Conservation (phyloP, 2,888 invertebrate species). For the Meghimatium bilineatum region DNA sequence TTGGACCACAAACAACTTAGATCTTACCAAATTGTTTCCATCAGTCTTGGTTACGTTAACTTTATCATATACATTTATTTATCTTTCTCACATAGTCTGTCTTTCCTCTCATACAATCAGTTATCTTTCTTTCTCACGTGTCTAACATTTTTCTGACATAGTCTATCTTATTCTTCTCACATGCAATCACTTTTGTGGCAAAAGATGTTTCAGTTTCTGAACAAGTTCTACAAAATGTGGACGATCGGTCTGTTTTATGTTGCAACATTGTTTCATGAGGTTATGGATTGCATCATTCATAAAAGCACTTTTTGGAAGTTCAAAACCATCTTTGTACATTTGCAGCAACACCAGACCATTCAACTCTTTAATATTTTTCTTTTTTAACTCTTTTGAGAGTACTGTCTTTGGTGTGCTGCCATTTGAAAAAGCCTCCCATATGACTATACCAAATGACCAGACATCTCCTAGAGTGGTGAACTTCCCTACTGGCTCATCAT, state of each 20-base stretch:
- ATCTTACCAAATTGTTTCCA: too few species aligned
- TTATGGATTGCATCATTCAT: background rate
- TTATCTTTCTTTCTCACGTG: too few species aligned
- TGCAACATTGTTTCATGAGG: slow-evolving; percentile 33
- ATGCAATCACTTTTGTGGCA: background rate
- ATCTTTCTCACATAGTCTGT: too few species aligned
- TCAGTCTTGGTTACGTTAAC: too few species aligned
- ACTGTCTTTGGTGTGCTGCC: background rate
- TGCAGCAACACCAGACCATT: background rate
- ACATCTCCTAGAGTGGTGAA: slow-evolving; percentile 39
- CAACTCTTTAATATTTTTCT: background rate
- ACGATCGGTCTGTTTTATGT: background rate
- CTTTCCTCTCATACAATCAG: background rate
- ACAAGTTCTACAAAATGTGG: slow-evolving; percentile 32
- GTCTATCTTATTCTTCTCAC: too few species aligned
- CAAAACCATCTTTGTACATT: background rate
- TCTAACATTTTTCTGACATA: too few species aligned
- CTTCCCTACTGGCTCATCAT: background rate
- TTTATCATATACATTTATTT: too few species aligned
- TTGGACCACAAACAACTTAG: too few species aligned
- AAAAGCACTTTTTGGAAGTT: background rate
- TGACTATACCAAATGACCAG: slow-evolving; percentile 38
- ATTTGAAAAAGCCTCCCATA: slow-evolving; percentile 36
- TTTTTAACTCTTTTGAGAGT: background rate
- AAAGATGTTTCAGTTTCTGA: background rate